Base-by-base conservation (phyloP, 2,888 invertebrate genomes). In the Tiliacea aurago region DNA sequence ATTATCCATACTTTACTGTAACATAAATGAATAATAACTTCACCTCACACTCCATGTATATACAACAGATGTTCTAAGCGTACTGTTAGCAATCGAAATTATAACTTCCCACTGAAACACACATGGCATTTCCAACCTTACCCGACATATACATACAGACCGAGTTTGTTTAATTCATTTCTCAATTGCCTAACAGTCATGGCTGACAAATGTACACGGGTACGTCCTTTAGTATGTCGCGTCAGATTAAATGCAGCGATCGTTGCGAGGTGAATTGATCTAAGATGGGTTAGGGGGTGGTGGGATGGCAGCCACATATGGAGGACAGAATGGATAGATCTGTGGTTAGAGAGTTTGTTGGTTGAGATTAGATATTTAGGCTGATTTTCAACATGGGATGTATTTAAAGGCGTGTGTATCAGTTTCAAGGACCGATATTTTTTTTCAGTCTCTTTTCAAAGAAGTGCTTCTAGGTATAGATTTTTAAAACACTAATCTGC, bases 201-300 rank as follows among this genome's bases (percentile, higher is more conserved):
- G 84, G 73, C 81, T 89, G 91, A 91, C 88, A 90, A 91, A 91
- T 91, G 90, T 89, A 86, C 87, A 79, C 47, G 85, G 89, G 90
- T 79, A 84, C 91, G 88, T 89, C 91, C 91, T 91, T 85, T 90
- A 89, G 79, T 90, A 84, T 91, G 91, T 91, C 87, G 85, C 84
- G 84, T 83, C 81, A 88, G 89, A 92, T 92, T 92, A 90, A 90
- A 88, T 85, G 88, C 86, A 86, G 85, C 85, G 83, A 85, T 86
- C 81, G 77, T 80, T 74, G 84, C 69, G 84, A 84, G 86, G 86
- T 86, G 89, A 89, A 90, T 87, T 89, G 90, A 90, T 90, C 84
- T 88, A 86, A 86, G 88, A 86, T 85, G 80, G 84, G 83, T 76
- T 63, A 69, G 61, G 72, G 83, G 84, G 77, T 72, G 80, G 76